Conservation (phyloP, 2,797 vertebrate genomes). For the Dermochelys coriacea region DNA sequence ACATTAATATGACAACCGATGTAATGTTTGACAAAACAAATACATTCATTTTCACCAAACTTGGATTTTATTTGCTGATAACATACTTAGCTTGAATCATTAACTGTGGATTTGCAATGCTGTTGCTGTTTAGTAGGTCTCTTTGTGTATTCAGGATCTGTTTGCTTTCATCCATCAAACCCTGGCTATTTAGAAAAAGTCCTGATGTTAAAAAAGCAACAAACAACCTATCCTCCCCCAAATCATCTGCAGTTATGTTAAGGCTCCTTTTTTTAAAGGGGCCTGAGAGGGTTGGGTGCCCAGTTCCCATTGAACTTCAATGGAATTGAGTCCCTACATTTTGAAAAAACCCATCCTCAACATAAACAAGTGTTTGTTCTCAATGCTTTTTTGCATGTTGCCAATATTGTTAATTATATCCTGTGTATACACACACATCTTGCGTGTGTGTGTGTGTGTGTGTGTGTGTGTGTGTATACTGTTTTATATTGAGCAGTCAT, state of each 20-base stretch:
- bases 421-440: neutral
- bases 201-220: neutral
- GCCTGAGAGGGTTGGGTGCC: neutral
- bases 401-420: neutral
- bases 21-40: neutral
- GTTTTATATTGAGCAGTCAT: neutral
- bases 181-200: neutral
- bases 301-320: neutral
- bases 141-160: neutral
- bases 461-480: neutral
- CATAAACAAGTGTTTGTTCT: neutral
- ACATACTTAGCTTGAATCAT: slow-evolving; percentile 57
- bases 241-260: neutral
- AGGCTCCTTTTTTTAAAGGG: neutral
- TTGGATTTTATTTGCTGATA: slow-evolving; percentile 32
- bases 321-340: neutral
- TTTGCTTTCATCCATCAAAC: neutral
- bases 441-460: neutral
- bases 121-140: neutral
- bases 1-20: neutral
- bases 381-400: neutral
- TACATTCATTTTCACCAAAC: neutral
- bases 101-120: slow-evolving; percentile 31
- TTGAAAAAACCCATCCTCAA: neutral
- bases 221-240: neutral